phyloP scores from a whole-genome alignment of 2,888 invertebrate genomes.

The Agonum fuliginosum region DNA sequence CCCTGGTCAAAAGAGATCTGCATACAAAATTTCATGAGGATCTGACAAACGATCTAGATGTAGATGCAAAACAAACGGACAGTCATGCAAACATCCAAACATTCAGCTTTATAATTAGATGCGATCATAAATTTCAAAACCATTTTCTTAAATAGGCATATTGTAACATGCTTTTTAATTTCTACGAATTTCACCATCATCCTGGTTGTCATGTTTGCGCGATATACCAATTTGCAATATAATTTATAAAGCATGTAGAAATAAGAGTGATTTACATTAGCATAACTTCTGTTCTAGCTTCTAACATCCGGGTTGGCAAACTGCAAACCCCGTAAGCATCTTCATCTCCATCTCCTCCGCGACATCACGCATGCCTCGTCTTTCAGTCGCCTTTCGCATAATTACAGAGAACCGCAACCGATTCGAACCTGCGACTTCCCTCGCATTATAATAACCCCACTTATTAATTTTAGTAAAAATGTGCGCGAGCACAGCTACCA shows the following conservation, averaged over 20 bases:
- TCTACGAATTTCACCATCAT: no score
- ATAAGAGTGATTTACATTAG: conserved; percentile 25
- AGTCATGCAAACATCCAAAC: no score
- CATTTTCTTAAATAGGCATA: no score
- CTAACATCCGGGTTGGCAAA: conserved; percentile 9
- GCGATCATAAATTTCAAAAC: no score
- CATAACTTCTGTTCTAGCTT: conserved; percentile 1
- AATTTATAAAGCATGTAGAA: background rate
- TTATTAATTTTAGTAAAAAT: conserved; percentile 68
- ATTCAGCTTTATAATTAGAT: no score
- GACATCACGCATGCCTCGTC: conserved; percentile 23
- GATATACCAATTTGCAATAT: conserved; percentile 5
- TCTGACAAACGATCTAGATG: no score
- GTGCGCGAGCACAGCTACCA: conserved; percentile 49
- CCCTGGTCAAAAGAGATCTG: no score
- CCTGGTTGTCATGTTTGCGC: background rate
- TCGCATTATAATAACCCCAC: conserved; percentile 64
- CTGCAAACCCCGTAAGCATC: background rate
- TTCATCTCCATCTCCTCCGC: background rate
- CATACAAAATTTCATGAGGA: no score
- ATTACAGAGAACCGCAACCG: conserved; percentile 17
- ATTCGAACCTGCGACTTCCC: conserved; percentile 42
- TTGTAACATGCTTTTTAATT: no score
- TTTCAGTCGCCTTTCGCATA: conserved; percentile 9
- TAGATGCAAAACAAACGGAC: no score